A percentile compares a stretch with the other conserved stretches of the same genome.
Evolutionary conservation across 2,113 vertebrate genomes (phyloP).

Genomic region (Cyprinodon tularosa): DNA sequence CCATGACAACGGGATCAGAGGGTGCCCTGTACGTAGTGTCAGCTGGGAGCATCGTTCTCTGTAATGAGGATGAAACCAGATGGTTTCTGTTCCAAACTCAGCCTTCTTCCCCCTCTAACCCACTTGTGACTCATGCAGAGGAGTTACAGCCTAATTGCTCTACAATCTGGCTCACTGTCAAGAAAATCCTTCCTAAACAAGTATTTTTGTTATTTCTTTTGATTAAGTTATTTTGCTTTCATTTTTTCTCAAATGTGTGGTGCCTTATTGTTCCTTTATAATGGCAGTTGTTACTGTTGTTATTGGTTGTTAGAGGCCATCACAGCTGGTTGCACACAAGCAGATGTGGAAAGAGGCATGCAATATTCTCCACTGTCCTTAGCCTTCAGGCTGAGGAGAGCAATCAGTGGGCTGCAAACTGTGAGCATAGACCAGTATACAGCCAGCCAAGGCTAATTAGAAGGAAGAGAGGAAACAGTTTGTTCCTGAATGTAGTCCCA

Average conservation of each 20-base stretch:
- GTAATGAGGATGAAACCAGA: slow-evolving; percentile 37
- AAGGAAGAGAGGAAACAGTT: slow-evolving; percentile 26
- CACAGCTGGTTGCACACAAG: slow-evolving; percentile 51
- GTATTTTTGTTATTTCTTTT: neutral
- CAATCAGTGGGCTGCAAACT: slow-evolving; percentile 48
- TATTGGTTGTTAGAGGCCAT: slow-evolving; percentile 43
- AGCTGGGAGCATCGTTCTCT: slow-evolving; percentile 8
- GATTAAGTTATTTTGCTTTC: neutral
- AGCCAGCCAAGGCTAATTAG: slow-evolving; percentile 57
- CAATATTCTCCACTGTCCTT: slow-evolving; percentile 39
- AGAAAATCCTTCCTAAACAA: neutral
- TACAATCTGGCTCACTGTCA: neutral
- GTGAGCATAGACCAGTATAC: slow-evolving; percentile 48
- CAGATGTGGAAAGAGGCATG: slow-evolving; percentile 3
- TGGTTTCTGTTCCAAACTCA: slow-evolving; percentile 45
- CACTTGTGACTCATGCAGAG: slow-evolving; percentile 45
- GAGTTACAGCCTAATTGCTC: slow-evolving; percentile 3
- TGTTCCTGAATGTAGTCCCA: slow-evolving; percentile 16
- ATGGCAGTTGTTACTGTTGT: slow-evolving; percentile 29
- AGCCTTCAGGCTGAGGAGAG: slow-evolving; percentile 46
- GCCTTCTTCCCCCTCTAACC: slow-evolving; percentile 8
- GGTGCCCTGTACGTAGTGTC: neutral
- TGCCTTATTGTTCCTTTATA: neutral
- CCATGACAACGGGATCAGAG: slow-evolving; percentile 42
- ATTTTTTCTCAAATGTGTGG: neutral